Evolutionary conservation across 2,113 vertebrate species (phyloP), one percentile per base, ranked within the genome.

Genomic region (Hippocampus abdominalis): DNA sequence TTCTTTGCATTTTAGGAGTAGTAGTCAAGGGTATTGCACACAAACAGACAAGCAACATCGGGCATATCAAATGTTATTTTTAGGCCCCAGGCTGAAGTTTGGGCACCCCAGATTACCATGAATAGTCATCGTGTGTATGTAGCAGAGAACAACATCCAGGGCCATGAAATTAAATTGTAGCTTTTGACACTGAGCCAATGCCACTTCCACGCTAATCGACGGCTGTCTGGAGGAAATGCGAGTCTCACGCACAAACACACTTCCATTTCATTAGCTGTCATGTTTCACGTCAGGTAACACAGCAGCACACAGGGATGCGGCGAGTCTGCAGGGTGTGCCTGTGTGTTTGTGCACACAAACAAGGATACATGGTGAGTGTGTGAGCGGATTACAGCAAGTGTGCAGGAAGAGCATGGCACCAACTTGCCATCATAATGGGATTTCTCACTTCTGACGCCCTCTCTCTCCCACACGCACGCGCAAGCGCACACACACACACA

Each of bases 231-330:
- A 84, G 73, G 73, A 75, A 80, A 77, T 81, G 66, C 82, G 80
- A 68, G 73, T 70, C 71, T 42, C 42, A 48, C 72, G 67, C 51
- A 78, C 69, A 78, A 20, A 78, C 76, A 78, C 74, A 85, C 78
- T 81, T 84, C 77, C 83, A 86, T 90, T 87, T 90, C 89, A 90
- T 92, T 92, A 92, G 85, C 89, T 90, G 91, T 89, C 89, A 91
- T 91, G 90, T 90, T 88, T 89, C 87, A 89, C 83, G 78, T 80
- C 78, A 73, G 85, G 85, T 82, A 90, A 85, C 87, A 85, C 80
- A 81, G 86, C 79, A 72, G 84, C 89, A 84, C 81, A 84, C 86
- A 74, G 84, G 82, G 86, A 75, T 78, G 84, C 74, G 75, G 81
- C 4, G 67, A 84, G 85, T 89, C 84, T 86, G 40, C 69, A 81